A percentile compares a stretch with the other conserved stretches of the same genome.
Conservation (phyloP, 2,113 vertebrate species). For the Emydura subglobosa region DNA sequence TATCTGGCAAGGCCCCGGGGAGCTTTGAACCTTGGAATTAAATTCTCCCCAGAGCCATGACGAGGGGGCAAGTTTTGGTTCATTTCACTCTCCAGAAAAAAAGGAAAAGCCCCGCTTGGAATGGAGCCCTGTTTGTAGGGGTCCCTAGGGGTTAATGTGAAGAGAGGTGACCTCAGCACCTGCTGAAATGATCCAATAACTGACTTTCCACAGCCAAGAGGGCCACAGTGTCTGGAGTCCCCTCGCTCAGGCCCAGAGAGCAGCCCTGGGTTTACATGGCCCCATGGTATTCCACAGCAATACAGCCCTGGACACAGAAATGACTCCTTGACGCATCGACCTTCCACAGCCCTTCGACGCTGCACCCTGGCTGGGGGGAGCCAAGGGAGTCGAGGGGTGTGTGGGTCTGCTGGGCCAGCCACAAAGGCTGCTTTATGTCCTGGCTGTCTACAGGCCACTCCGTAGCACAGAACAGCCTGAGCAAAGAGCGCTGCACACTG, state of each 20-base stretch:
- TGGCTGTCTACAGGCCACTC: not conserved
- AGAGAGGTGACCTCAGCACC: not conserved
- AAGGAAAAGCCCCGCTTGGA: slow-evolving; percentile 39
- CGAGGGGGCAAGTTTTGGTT: slow-evolving; percentile 62
- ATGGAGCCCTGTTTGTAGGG: not conserved
- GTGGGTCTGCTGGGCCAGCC: not conserved
- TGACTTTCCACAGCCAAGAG: not conserved
- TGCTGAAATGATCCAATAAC: not conserved
- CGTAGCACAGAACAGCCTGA: not conserved
- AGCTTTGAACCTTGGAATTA: slow-evolving; percentile 81
- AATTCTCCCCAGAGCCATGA: slow-evolving; percentile 70
- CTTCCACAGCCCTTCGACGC: not conserved
- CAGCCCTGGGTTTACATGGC: not conserved
- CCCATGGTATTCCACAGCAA: not conserved
- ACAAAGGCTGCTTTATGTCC: not conserved
- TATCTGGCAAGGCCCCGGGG: slow-evolving; percentile 76
- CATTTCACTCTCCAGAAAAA: slow-evolving; percentile 39
- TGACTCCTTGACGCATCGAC: no score
- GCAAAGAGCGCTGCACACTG: not conserved
- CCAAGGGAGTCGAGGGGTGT: not conserved
- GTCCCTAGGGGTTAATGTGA: slow-evolving; percentile 40
- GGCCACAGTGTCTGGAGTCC: not conserved
- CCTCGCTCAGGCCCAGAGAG: not conserved
- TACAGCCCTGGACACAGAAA: not conserved
- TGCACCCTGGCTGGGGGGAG: not conserved